Percentiles rank a stretch among this genome's conserved stretches.
Evolutionary conservation across 2,888 invertebrate species (phyloP).

Genomic region (Drosophila cognata): DNA sequence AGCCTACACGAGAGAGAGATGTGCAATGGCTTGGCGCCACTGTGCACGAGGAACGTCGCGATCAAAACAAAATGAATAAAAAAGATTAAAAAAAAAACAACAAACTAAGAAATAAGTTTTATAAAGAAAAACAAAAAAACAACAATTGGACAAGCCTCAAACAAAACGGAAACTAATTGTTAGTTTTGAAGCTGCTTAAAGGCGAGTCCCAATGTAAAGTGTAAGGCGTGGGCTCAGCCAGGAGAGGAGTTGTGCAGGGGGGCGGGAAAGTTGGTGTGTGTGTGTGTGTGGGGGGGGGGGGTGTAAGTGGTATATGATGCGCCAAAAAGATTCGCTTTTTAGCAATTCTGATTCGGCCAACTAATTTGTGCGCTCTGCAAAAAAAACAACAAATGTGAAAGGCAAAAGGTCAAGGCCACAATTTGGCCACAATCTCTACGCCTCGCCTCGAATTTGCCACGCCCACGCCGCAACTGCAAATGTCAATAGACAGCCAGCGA

Average conservation of each 20-base stretch:
- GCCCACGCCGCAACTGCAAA: slow-evolving; percentile 10
- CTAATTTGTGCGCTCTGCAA: neutral
- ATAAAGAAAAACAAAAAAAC: slow-evolving; percentile 39
- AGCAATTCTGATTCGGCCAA: slow-evolving; percentile 48
- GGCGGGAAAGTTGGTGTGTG: neutral
- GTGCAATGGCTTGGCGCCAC: slow-evolving; percentile 30
- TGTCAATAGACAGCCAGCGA: neutral
- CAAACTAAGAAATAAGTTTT: slow-evolving; percentile 35
- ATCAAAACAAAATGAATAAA: slow-evolving; percentile 70
- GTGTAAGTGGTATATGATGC: neutral
- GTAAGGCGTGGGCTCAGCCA: neutral
- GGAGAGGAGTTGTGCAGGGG: neutral
- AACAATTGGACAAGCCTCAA: slow-evolving; percentile 8
- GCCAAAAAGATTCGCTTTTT: slow-evolving; percentile 34
- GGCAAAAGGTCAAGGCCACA: slow-evolving; percentile 55
- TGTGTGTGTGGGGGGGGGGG: neutral
- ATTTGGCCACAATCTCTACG: neutral
- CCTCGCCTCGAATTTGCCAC: slow-evolving; percentile 11
- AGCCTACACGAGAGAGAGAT: too few species aligned
- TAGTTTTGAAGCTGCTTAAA: neutral
- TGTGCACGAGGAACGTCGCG: slow-evolving; percentile 41
- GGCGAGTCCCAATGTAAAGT: slow-evolving; percentile 11
- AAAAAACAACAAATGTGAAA: slow-evolving; percentile 3
- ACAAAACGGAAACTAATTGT: slow-evolving; percentile 48
- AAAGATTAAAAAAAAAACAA: slow-evolving; percentile 18